These are phyloP conservation scores for Synergus japonicus DNA, from an alignment of 2,888 invertebrate genomes.

Conservation along the genomic window DNA sequence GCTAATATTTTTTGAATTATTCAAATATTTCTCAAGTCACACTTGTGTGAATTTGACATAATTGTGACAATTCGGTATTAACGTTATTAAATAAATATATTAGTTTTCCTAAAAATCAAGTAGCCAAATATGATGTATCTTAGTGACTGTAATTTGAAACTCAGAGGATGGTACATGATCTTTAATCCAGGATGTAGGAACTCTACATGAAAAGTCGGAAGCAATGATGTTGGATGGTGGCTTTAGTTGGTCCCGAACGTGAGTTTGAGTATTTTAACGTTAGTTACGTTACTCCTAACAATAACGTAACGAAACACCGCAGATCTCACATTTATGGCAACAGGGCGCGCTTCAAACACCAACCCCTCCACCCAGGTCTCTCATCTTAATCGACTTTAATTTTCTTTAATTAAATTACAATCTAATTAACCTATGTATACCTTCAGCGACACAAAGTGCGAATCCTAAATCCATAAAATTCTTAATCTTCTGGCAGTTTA, in stretches of 20 bases:
- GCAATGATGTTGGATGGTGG: constrained; percentile 61
- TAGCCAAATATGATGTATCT: too few species aligned
- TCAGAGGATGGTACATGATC: background rate
- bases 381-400: constrained; percentile 7
- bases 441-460: constrained; percentile 50
- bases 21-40: too few species aligned
- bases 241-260: constrained; percentile 75
- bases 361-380: constrained; percentile 22
- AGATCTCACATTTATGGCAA: constrained; percentile 58
- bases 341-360: constrained; percentile 57
- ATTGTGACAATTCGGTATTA: too few species aligned
- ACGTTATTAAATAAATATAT: too few species aligned
- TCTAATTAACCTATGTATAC: constrained; percentile 50
- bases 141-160: too few species aligned
- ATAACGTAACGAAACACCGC: constrained; percentile 46
- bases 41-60: too few species aligned
- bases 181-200: background rate
- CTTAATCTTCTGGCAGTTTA: constrained; percentile 53
- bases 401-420: constrained; percentile 43
- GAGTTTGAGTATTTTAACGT: constrained; percentile 59
- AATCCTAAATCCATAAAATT: constrained; percentile 42
- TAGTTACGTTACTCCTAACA: constrained; percentile 4
- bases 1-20: too few species aligned
- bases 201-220: constrained; percentile 46
- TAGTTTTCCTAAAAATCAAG: too few species aligned